Percentiles rank a stretch among this genome's conserved stretches.
Conservation (phyloP, 2,113 vertebrate species). For the Seriola dumerili region DNA sequence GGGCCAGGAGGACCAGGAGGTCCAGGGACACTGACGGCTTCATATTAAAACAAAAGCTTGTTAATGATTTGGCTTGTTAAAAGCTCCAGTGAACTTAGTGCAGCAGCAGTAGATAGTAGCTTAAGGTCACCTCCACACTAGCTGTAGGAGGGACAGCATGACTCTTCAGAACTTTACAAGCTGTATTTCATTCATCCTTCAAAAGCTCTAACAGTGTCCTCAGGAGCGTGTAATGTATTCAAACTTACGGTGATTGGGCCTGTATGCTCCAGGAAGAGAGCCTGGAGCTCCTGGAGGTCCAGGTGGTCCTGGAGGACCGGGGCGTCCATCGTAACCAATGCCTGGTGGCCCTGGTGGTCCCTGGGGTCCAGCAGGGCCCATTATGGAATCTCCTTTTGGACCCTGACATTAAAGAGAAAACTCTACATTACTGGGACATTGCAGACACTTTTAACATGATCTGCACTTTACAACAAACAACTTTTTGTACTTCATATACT, state of each 20-base stretch:
- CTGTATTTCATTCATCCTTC: background rate
- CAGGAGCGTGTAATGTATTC: background rate
- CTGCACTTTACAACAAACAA: background rate
- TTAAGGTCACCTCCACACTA: background rate
- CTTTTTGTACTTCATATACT: background rate
- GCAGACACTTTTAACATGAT: background rate
- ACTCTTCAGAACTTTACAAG: background rate
- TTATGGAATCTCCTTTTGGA: conserved; percentile 92
- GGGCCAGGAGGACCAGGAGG: conserved; percentile 93
- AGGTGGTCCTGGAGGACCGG: conserved; percentile 88
- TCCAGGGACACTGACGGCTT: conserved; percentile 89
- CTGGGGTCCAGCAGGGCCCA: conserved; percentile 89
- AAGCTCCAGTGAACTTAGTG: background rate
- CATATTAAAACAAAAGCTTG: conserved; percentile 15
- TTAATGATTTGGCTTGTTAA: background rate
- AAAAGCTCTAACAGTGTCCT: background rate
- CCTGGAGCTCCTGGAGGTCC: conserved; percentile 86
- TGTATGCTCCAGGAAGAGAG: conserved; percentile 88
- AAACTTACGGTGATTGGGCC: conserved; percentile 86
- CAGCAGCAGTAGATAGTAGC: background rate
- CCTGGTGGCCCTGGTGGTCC: conserved; percentile 90
- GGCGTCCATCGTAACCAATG: conserved; percentile 90
- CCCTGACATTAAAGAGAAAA: conserved; percentile 83
- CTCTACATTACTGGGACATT: background rate
- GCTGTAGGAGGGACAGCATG: background rate